Evolutionary conservation across 2,113 vertebrate species (phyloP).

Genomic region (Pagrus major): DNA sequence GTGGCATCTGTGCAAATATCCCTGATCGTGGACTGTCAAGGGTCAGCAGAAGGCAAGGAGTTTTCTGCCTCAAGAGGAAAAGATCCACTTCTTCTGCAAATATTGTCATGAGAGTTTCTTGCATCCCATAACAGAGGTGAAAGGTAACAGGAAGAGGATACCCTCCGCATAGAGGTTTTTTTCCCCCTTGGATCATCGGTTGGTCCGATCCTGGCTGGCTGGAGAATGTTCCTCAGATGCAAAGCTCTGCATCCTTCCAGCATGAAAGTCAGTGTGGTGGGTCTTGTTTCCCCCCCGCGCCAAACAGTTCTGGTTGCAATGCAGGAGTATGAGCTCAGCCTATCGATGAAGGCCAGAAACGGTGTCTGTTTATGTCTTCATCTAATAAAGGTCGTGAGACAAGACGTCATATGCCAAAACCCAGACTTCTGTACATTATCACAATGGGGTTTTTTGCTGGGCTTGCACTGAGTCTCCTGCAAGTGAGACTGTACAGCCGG

Average conservation of each 20-base stretch:
- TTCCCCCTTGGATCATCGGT: not conserved
- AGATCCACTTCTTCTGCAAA: not conserved
- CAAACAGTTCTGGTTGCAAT: too few species aligned
- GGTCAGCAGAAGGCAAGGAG: not conserved
- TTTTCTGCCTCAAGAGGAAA: constrained; percentile 17
- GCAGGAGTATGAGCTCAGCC: not conserved
- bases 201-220: not conserved
- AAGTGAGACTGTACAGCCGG: constrained; percentile 33
- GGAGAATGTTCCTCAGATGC: not conserved
- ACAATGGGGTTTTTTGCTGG: constrained; percentile 28
- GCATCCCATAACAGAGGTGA: not conserved
- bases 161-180: not conserved
- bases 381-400: not conserved
- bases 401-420: constrained; percentile 6
- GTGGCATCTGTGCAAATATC: not conserved
- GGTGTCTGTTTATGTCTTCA: not conserved
- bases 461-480: constrained; percentile 23
- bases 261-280: too few species aligned
- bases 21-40: not conserved
- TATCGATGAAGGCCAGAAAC: not conserved
- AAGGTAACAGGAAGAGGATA: not conserved
- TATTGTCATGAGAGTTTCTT: not conserved
- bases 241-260: too few species aligned
- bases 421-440: constrained; percentile 32
- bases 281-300: too few species aligned